Conservation (phyloP, 2,113 vertebrate species). For the Oreochromis tanganicae region DNA sequence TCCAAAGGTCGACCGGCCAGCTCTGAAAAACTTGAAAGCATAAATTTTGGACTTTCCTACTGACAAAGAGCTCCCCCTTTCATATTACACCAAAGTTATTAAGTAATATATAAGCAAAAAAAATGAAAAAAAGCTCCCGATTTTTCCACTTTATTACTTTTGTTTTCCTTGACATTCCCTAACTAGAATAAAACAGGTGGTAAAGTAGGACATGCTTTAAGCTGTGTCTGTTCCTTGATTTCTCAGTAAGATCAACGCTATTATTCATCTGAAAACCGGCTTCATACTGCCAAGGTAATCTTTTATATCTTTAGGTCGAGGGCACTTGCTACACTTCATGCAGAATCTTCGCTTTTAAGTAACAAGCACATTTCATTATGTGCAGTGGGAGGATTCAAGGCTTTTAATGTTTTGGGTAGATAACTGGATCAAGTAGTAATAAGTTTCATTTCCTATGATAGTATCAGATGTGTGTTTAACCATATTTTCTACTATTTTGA, state of each 20-base stretch:
- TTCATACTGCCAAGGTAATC: fast-evolving
- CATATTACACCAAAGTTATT: neutral
- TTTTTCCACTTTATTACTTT: neutral
- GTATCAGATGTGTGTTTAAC: neutral
- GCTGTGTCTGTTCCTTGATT: neutral
- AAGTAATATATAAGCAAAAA: neutral
- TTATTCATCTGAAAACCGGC: neutral
- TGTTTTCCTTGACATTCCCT: neutral
- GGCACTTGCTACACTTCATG: neutral
- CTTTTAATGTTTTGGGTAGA: neutral
- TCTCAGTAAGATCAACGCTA: neutral
- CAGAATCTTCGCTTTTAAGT: fast-evolving
- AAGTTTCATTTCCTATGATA: neutral
- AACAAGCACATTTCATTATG: neutral
- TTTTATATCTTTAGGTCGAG: neutral
- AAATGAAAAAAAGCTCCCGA: neutral
- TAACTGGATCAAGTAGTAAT: neutral
- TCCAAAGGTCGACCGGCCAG: fast-evolving
- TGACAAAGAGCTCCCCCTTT: neutral
- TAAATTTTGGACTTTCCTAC: neutral
- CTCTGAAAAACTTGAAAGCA: neutral
- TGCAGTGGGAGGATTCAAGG: neutral
- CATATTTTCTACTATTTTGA: neutral
- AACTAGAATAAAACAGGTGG: neutral
- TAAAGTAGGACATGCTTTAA: neutral